Evolutionary conservation across 2,113 vertebrate genomes (phyloP), one percentile per base, ranked within the genome.

Genomic region (Corythornis madagascariensis): DNA sequence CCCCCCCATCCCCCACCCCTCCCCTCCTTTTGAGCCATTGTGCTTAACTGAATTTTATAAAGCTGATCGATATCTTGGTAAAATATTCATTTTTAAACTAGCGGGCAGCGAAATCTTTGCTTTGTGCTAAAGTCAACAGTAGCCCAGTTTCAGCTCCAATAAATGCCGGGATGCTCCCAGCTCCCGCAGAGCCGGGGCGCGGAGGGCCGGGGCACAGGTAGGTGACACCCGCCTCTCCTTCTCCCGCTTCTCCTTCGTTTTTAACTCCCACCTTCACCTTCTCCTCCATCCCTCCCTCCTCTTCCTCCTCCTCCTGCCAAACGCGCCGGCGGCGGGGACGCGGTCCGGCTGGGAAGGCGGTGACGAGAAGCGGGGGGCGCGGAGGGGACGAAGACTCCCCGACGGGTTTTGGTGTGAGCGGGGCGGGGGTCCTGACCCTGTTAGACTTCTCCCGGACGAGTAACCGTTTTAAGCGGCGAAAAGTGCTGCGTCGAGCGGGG

Each of bases 91-190:
- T 98, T 99, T 98, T 97, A 99, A 99, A 99, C 98, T 98, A 98
- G 98, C 98, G 98, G 98, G 98, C 98, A 98, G 98, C 98, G 98
- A 99, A 99, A 99, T 99, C 99, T 99, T 99, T 99, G 99, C 99
- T 99, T 99, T 99, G 99, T 98, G 98, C 99, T 99, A 99, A 99
- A 99, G 99, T 99, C 99, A 99, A 99, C 99, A 99, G 98, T 98
- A 97, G 97, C 98, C 97, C 96, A 96, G 98, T 98, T 98, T 98
- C 98, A 98, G 98, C 98, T 99, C 98, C 98, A 98, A 99, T 99
- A 99, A 99, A 99, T 99, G 98, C 98, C 65, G 98, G 97, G 98
- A 98, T 98, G 98, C 97, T 97, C 97, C 96, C 96, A 96, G 97
- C 97, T 87, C 97, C 96, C 97, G 98, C 98, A 99, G 98, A 98